Percentiles rank a stretch among this genome's conserved stretches.
Conservation (phyloP, 2,113 vertebrate genomes). For the Ammospiza caudacuta region DNA sequence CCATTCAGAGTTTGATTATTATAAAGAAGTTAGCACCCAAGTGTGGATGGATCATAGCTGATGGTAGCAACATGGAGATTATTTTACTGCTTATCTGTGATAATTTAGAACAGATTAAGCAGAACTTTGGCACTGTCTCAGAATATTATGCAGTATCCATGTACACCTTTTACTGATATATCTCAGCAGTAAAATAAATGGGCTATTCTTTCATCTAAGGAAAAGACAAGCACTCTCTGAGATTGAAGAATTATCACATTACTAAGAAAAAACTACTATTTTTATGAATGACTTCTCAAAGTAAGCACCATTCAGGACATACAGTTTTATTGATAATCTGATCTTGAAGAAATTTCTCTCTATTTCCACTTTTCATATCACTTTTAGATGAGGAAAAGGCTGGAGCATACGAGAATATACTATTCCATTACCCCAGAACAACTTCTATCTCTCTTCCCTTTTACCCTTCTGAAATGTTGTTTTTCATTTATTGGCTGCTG, state of each 20-base stretch:
- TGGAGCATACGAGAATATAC: not conserved
- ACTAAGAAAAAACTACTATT: not conserved
- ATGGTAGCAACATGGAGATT: not conserved
- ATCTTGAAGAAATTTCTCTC: not conserved
- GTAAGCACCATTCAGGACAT: not conserved
- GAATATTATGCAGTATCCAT: not conserved
- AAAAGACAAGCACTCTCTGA: not conserved
- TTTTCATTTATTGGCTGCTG: not conserved
- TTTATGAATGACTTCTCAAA: not conserved
- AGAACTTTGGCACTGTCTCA: not conserved
- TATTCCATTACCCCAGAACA: not conserved
- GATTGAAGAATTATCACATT: not conserved
- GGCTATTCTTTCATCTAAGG: not conserved
- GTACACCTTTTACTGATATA: not conserved
- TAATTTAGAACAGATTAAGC: not conserved
- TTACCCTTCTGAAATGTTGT: not conserved
- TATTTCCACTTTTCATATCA: not conserved
- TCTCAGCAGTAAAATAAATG: not conserved
- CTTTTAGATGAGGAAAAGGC: not conserved
- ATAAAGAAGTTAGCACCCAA: not conserved
- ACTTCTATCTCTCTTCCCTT: not conserved
- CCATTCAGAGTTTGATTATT: not conserved
- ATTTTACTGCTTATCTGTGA: not conserved
- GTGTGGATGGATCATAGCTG: not conserved
- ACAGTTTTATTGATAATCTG: not conserved